A percentile compares a stretch with the other conserved stretches of the same genome.
These are phyloP conservation scores for Uropsilus gracilis DNA, from an alignment of 2,113 vertebrate genomes.

Conservation along the genomic window DNA sequence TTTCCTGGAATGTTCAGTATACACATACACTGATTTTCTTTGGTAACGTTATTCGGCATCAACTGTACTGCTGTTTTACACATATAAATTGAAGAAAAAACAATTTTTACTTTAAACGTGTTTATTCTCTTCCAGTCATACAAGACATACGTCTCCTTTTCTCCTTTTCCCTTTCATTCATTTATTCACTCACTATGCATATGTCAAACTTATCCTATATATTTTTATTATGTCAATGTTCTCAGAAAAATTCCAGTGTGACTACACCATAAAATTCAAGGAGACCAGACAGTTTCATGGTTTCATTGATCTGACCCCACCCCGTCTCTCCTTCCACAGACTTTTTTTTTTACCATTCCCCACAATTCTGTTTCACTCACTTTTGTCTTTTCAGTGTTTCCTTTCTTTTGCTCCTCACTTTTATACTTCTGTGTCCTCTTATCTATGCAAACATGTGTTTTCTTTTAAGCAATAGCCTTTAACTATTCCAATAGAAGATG, in stretches of 20 bases:
- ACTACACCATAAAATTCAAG: not conserved
- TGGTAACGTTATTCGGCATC: not conserved
- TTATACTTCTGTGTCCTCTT: not conserved
- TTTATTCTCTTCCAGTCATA: slow-evolving; percentile 9
- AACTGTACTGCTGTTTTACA: not conserved
- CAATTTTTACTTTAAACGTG: not conserved
- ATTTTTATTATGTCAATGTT: slow-evolving; percentile 20
- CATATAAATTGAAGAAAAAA: slow-evolving; percentile 18
- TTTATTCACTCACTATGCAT: not conserved
- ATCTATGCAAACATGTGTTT: not conserved
- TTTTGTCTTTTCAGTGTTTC: not conserved
- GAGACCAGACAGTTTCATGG: not conserved
- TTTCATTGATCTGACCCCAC: not conserved
- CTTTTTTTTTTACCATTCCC: not conserved
- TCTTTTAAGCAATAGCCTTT: slow-evolving; percentile 17
- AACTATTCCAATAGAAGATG: not conserved
- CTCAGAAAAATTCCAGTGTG: not conserved
- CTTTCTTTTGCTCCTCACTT: not conserved
- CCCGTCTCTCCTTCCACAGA: not conserved
- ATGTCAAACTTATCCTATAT: not conserved
- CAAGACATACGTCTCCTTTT: not conserved
- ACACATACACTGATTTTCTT: slow-evolving; percentile 11
- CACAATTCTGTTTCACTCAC: not conserved
- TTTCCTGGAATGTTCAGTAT: not conserved
- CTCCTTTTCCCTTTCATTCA: not conserved